Conservation (phyloP, 2,888 invertebrate species). For the Pristionchus entomophagus region DNA sequence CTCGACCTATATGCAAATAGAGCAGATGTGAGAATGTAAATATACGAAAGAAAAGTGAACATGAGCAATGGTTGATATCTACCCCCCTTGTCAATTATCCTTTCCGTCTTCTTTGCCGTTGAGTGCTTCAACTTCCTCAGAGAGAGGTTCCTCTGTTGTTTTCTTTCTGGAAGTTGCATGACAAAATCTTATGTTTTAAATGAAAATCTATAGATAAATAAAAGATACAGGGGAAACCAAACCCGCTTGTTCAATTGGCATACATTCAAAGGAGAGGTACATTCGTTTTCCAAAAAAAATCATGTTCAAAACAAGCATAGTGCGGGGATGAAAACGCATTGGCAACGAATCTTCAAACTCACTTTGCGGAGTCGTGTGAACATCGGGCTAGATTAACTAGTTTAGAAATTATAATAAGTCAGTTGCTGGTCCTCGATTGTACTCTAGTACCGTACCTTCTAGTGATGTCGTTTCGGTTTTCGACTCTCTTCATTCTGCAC, state of each 20-base stretch:
- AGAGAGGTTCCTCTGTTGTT: conserved; percentile 6
- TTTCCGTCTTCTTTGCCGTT: not conserved
- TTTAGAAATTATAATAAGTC: not conserved
- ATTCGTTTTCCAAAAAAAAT: no score
- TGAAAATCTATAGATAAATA: no score
- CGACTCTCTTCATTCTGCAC: no score
- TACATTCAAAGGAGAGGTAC: not conserved
- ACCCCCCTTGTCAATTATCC: not conserved
- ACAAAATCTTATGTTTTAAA: not conserved
- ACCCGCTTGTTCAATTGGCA: not conserved
- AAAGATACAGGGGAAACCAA: no score
- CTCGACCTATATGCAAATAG: no score
- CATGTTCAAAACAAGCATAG: not conserved
- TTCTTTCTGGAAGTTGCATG: not conserved
- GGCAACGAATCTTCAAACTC: not conserved
- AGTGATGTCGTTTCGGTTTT: no score
- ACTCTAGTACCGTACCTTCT: no score
- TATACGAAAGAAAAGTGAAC: not conserved
- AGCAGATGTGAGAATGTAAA: not conserved
- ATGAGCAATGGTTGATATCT: not conserved
- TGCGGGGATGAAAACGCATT: not conserved
- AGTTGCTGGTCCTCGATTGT: no score
- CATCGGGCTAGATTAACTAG: not conserved
- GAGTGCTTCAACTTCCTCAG: conserved; percentile 17
- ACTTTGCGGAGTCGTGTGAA: not conserved